Evolutionary conservation across 2,797 vertebrate genomes (phyloP), one percentile per base, ranked within the genome.

Genomic region (Coranthus polyacanthus): DNA sequence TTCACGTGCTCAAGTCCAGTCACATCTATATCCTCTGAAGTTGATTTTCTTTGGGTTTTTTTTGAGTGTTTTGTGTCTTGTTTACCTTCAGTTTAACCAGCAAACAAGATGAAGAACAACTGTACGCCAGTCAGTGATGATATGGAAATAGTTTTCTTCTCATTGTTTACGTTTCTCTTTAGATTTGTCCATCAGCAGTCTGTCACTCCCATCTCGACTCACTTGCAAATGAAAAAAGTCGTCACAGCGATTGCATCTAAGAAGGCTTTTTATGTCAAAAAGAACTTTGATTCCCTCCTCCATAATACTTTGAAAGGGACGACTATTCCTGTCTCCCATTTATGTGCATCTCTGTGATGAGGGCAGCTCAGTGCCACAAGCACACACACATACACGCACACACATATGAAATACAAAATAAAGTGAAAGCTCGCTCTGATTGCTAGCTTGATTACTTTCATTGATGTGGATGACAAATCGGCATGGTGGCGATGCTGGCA

Each of bases 241-340:
- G 52, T 72, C 70, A 58, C 49, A 49, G 16, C 18, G 72, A 82
- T 76, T 56, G 57, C 75, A 86, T 87, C 86, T 78, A 41, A 84
- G 62, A 51, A 75, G 66, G 34, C 67, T 75, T 80, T 77, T 75
- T 74, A 56, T 70, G 69, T 78, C 71, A 75, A 84, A 36, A 68
- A 68, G 45, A 65, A 79, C 79, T 88, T 88, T 90, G 81, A 81
- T 89, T 88, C 81, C 37, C 50, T 81, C 59, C 63, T 63, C 60
- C 47, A 68, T 78, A 69, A 74, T 71, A 67, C 72, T 91, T 90
- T 88, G 82, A 87, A 85, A 87, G 60, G 34, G 64, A 87, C 75
- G 79, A 76, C 82, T 89, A 83, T 88, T 91, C 76, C 82, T 89
- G 76, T 85, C 84, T 65, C 70, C 68, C 71, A 87, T 89, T 89